phyloP scores from a whole-genome alignment of 2,888 invertebrate genomes.

The Agrochola lota region DNA sequence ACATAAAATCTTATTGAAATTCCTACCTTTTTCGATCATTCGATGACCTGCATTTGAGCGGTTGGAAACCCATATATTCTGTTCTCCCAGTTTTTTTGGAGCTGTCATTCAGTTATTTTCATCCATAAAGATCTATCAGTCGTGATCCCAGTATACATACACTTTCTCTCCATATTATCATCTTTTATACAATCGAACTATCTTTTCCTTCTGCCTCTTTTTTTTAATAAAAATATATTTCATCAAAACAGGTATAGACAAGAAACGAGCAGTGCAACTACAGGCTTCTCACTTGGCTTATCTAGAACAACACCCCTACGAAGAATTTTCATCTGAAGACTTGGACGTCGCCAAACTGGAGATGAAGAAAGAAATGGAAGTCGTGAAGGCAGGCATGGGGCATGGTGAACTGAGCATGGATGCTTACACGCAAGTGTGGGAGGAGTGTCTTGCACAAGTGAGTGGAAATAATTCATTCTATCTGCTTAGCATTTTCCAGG shows the following conservation, averaged over 20 bases:
- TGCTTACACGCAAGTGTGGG: slow-evolving; percentile 98
- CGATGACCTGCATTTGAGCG: too few species aligned
- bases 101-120: background rate
- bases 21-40: background rate
- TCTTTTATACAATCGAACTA: background rate
- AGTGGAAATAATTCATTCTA: slow-evolving; percentile 13
- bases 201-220: background rate
- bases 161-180: background rate
- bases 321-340: slow-evolving; percentile 93
- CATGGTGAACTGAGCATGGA: slow-evolving; percentile 98
- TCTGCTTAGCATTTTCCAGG: background rate
- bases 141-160: background rate
- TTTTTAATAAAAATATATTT: background rate
- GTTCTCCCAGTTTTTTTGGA: too few species aligned
- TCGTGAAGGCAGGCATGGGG: slow-evolving; percentile 97
- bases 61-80: background rate
- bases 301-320: slow-evolving; percentile 96
- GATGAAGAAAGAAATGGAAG: slow-evolving; percentile 95
- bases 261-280: slow-evolving; percentile 90
- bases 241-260: slow-evolving; percentile 79
- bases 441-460: slow-evolving; percentile 98
- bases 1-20: background rate
- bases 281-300: slow-evolving; percentile 94
- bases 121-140: background rate
- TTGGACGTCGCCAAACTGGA: slow-evolving; percentile 92